Percentiles rank a stretch among this genome's conserved stretches.
phyloP scores from a whole-genome alignment of 2,113 vertebrate genomes.

The Gasterosteus aculeatus region DNA sequence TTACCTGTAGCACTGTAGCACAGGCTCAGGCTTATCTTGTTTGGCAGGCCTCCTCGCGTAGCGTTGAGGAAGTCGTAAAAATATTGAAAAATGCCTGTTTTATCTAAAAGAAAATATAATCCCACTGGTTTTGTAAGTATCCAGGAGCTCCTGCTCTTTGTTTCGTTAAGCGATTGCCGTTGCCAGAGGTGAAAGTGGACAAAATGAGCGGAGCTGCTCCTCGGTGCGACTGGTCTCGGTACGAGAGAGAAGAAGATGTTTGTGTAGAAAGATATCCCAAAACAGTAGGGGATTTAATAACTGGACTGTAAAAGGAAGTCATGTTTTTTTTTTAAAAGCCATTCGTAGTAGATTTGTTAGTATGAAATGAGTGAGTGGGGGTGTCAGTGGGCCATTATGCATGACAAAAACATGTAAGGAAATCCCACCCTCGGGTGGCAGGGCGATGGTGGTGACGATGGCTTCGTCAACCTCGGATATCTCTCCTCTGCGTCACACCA shows the following conservation, averaged over 20 bases:
- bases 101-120: too few species aligned
- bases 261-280: not conserved
- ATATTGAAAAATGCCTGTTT: too few species aligned
- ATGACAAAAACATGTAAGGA: constrained; percentile 35
- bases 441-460: not conserved
- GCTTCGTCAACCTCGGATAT: not conserved
- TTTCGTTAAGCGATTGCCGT: too few species aligned
- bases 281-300: not conserved
- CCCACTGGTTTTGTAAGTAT: too few species aligned
- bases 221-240: too few species aligned
- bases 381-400: not conserved
- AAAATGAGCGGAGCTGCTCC: too few species aligned
- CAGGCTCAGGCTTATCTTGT: too few species aligned
- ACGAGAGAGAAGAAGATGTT: constrained; percentile 24
- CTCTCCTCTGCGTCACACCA: constrained; percentile 16
- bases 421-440: constrained; percentile 52
- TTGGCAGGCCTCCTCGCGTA: too few species aligned
- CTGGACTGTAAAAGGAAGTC: not conserved
- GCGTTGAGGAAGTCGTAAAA: too few species aligned
- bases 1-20: too few species aligned
- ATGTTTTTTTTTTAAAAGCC: not conserved
- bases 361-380: not conserved
- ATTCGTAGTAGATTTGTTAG: not conserved
- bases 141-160: too few species aligned
- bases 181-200: too few species aligned